Evolutionary conservation across 1,140 invertebrate genomes (phyloP).

Genomic region (Mamestra configurata): DNA sequence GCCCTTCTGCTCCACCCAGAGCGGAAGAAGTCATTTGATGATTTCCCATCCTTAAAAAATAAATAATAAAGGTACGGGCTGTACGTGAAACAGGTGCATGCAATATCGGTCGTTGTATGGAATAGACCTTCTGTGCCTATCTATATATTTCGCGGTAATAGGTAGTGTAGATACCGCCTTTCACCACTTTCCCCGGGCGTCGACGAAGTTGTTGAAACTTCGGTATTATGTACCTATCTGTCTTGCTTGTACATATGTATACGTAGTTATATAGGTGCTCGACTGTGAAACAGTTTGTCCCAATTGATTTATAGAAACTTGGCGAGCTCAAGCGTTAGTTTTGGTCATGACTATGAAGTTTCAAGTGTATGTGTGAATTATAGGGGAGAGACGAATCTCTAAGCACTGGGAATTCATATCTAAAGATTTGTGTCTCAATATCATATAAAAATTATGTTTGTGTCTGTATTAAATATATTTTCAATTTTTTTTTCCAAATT

Average conservation of each 20-base stretch:
- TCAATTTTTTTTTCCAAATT: too few species aligned
- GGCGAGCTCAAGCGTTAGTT: not conserved
- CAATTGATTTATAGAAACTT: slow-evolving; percentile 41
- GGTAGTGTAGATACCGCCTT: slow-evolving; percentile 26
- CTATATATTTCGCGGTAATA: not conserved
- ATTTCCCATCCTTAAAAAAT: too few species aligned
- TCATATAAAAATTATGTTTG: too few species aligned
- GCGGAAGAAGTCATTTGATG: too few species aligned
- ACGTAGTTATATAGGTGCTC: slow-evolving; percentile 17
- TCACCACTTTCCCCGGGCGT: slow-evolving; percentile 44
- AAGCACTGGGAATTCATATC: too few species aligned
- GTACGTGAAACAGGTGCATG: too few species aligned
- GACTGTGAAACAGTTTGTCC: slow-evolving; percentile 41
- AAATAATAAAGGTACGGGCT: too few species aligned
- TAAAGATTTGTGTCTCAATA: too few species aligned
- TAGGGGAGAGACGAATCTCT: not conserved
- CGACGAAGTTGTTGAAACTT: slow-evolving; percentile 38
- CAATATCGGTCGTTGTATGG: too few species aligned
- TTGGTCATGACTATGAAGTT: slow-evolving; percentile 9
- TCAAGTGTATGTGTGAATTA: slow-evolving; percentile 16
- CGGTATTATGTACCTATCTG: slow-evolving; percentile 19
- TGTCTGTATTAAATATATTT: too few species aligned
- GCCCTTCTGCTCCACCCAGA: too few species aligned
- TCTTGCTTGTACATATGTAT: slow-evolving; percentile 13
- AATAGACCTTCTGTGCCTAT: not conserved